Percentiles rank a stretch among this genome's conserved stretches.
phyloP scores from a whole-genome alignment of 2,797 vertebrate species.

The Urophycis tenuis region DNA sequence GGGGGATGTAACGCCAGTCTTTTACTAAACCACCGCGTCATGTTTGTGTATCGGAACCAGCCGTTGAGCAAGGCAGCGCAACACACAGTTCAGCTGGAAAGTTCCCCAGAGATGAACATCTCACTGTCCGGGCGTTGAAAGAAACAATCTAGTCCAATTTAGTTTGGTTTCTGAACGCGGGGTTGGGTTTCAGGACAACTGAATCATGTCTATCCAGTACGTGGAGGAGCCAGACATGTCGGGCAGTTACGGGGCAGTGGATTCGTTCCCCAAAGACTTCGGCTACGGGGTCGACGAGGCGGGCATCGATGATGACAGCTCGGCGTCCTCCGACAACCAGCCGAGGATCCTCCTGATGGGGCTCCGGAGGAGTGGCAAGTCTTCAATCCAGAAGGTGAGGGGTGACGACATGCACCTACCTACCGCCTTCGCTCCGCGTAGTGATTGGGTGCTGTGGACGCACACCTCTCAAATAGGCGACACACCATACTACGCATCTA shows the following conservation, averaged over 20 bases:
- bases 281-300: slow-evolving; percentile 81
- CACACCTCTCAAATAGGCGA: too few relatives aligned
- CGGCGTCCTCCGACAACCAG: slow-evolving; percentile 66
- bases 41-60: neutral
- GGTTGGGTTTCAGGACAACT: neutral
- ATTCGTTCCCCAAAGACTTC: slow-evolving; percentile 86
- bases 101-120: too few relatives aligned
- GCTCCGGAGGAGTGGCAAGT: slow-evolving; percentile 87
- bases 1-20: too few relatives aligned
- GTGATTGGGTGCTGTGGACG: too few relatives aligned
- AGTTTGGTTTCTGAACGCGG: too few relatives aligned
- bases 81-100: too few relatives aligned
- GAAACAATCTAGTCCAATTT: too few relatives aligned
- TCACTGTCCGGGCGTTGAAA: too few relatives aligned
- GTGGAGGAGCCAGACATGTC: slow-evolving; percentile 66
- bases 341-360: slow-evolving; percentile 90
- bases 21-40: neutral
- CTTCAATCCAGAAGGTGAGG: slow-evolving; percentile 90
- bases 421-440: too few relatives aligned
- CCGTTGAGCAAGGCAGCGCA: too few relatives aligned
- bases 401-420: too few relatives aligned
- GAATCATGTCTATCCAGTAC: slow-evolving; percentile 73
- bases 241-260: slow-evolving; percentile 73
- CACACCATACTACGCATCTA: too few relatives aligned
- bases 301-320: slow-evolving; percentile 71